Evolutionary conservation across 2,888 invertebrate genomes (phyloP), one percentile per base, ranked within the genome.

Genomic region (Macrophya alboannulata): DNA sequence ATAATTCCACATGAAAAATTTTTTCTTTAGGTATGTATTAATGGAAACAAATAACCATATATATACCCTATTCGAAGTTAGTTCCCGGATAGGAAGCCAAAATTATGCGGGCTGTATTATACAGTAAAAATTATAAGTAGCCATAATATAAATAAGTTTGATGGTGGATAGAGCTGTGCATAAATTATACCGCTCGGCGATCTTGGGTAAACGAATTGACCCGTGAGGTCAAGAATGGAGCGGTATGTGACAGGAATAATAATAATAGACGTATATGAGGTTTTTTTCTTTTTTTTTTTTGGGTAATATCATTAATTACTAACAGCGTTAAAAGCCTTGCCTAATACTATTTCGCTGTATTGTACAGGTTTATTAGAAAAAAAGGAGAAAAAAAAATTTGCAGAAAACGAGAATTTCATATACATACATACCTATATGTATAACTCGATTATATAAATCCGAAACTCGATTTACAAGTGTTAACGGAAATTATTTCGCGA

Each of bases 201-300:
- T 85, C 86, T 84, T 77, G 86, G 86, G 85, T 87, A 86, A 87
- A 87, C 86, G 85, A 84, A 86, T 87, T 87, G 87, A 87, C 87
- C 87, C 65, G 89, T 84, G 82, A 81, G 72, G 90, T 90, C 88
- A 86, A 77, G 88, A 87, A 87, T 86, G 87, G 88, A 88, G 88
- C 87, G 87, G 85, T 86, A 76, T 87, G 87, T 88, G 89, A 87
- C 87, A 86, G 86, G 87, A 90, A 89, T 88, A 90, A 89, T 88
- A 88, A 89, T 88, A 88, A 88, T 87, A 87, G 86, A 86, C 85
- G 12, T 5, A 51, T n/a, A 31, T 8, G 12, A 37, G 12, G 31
- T 31, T 31, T 31, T 31, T 31, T 31, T 31, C 3, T 31, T 31
- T 31, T 31, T 31, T 31, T 31, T 31, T 31, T 31, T 85, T 76